Evolutionary conservation across 2,113 vertebrate species (phyloP).

Genomic region (Melanotaenia duboulayi): DNA sequence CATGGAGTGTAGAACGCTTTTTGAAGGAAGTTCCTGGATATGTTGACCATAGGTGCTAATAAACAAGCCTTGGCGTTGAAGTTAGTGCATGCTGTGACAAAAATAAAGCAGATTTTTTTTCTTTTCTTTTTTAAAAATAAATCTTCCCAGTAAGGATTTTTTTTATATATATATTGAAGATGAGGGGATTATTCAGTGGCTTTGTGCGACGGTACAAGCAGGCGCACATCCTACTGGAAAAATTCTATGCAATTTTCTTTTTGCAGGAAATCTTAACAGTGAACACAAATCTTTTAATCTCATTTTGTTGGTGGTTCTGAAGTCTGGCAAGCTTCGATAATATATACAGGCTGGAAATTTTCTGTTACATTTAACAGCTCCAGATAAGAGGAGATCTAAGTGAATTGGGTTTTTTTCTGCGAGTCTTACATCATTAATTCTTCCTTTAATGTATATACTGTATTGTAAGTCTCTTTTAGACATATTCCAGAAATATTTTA

Average conservation of each 20-base stretch:
- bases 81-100: constrained; percentile 5
- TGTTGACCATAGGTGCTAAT: constrained; percentile 4
- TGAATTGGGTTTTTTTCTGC: constrained; percentile 6
- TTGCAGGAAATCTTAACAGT: not conserved
- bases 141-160: not conserved
- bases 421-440: constrained; percentile 28
- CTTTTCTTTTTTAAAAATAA: too few relatives aligned
- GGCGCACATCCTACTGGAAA: not conserved
- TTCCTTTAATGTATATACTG: constrained; percentile 23
- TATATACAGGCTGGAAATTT: not conserved
- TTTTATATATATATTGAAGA: not conserved
- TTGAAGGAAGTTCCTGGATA: not conserved
- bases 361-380: not conserved
- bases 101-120: constrained; percentile 11
- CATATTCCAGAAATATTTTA: not conserved
- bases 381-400: constrained; percentile 15
- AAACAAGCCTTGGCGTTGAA: too few relatives aligned
- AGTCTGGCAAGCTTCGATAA: not conserved
- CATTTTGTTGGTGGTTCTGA: constrained; percentile 5
- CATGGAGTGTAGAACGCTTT: not conserved
- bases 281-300: not conserved
- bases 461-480: constrained; percentile 11
- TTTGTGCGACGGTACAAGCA: not conserved
- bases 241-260: not conserved
- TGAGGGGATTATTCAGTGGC: too few relatives aligned